Percentiles rank a stretch among this genome's conserved stretches.
Conservation (phyloP, 2,888 invertebrate species). For the Stenurella melanura region DNA sequence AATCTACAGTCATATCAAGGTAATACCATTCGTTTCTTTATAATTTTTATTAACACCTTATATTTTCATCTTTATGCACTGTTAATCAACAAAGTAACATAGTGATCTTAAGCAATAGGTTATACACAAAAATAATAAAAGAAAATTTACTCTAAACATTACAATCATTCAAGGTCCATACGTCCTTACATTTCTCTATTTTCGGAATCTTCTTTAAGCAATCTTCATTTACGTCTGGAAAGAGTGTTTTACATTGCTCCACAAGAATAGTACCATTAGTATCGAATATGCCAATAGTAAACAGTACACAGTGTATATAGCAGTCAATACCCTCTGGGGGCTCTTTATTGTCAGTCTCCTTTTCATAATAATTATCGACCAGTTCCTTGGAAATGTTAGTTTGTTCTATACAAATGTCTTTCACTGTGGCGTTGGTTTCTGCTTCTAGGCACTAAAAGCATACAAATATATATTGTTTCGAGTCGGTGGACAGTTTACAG, state of each 20-base stretch:
- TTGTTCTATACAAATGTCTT: slow-evolving; percentile 48
- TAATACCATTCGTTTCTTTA: too few relatives aligned
- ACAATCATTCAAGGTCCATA: slow-evolving; percentile 47
- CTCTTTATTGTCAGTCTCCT: slow-evolving; percentile 40
- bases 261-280: slow-evolving; percentile 28
- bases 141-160: not conserved
- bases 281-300: slow-evolving; percentile 38
- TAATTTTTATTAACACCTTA: too few relatives aligned
- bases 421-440: slow-evolving; percentile 32
- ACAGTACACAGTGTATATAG: slow-evolving; percentile 47
- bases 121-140: not conserved
- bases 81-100: too few relatives aligned
- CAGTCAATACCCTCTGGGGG: slow-evolving; percentile 46
- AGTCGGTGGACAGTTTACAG: too few relatives aligned
- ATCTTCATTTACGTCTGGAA: slow-evolving; percentile 46
- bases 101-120: too few relatives aligned
- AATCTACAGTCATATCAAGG: too few relatives aligned
- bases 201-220: slow-evolving; percentile 50
- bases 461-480: too few relatives aligned
- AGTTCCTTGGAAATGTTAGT: slow-evolving; percentile 39
- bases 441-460: not conserved
- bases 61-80: too few relatives aligned
- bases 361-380: slow-evolving; percentile 42
- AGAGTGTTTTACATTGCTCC: slow-evolving; percentile 29
- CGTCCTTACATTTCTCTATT: slow-evolving; percentile 52